Base-by-base conservation (phyloP, 2,888 invertebrate species). In the Polia nebulosa region DNA sequence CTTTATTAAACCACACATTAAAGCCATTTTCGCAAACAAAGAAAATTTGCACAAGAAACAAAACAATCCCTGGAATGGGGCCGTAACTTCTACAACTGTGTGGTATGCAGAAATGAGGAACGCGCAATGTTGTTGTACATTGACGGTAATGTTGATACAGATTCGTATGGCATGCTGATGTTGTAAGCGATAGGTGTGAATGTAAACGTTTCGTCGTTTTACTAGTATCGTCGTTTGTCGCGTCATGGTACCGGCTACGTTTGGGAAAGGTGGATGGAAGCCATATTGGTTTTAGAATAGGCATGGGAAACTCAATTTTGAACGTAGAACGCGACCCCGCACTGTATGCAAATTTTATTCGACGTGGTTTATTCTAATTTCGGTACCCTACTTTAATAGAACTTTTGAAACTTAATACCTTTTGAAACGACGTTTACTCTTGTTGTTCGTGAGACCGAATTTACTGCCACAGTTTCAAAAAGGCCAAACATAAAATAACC, bases 261-360 rank as follows among this genome's bases (percentile, higher is more conserved):
- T 75, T 64, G 36, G 47, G 41, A 56, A 68, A 67, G 67, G 77
- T 67, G 7, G 63, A 76, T 74, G 58, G 71, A 75, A 72, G 83
- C 88, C 89, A 90, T 90, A 91, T 89, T 90, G 88, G 89, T 88
- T 91, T 88, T 73, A 72, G 81, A 70, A 78, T 78, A 82, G 83
- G 87, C 81, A 86, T 76, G 84, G 77, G 78, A 88, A 87, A 89
- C 89, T 86, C 90, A 89, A 90, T 91, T 90, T 88, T 76, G 85
- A 67, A 80, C 81, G 83, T 72, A 81, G 76, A 74, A 81, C 79
- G 78, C 81, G 82, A 75, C 70, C 70, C 80, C 84, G 77, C 80
- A 83, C 84, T 84, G 83, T 87, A 90, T 91, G 90, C 86, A 89
- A 90, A 91, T 90, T 80, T 81, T 67, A 80, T 76, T 73, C 83